phyloP scores from a whole-genome alignment of 2,113 vertebrate species.

The Gymnocephalus cernua region DNA sequence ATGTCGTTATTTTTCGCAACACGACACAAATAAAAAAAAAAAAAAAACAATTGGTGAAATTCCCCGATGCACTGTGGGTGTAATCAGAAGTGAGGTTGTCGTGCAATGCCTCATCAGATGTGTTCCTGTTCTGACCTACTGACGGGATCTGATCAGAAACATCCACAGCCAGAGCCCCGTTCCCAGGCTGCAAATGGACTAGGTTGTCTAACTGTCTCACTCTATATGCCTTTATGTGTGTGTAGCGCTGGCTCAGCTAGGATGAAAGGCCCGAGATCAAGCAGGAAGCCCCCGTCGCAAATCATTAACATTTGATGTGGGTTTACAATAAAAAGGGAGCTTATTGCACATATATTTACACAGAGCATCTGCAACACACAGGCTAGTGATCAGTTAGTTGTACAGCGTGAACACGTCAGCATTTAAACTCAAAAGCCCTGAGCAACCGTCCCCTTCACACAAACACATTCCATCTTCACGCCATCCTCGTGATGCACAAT shows the following conservation, averaged over 20 bases:
- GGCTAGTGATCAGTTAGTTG: conserved; percentile 18
- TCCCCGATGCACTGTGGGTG: background rate
- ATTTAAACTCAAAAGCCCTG: background rate
- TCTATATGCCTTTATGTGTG: background rate
- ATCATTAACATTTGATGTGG: conserved; percentile 56
- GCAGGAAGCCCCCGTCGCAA: conserved; percentile 28
- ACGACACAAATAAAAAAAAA: conserved; percentile 23
- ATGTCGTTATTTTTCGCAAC: conserved; percentile 44
- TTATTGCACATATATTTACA: conserved; percentile 24
- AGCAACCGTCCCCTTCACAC: background rate
- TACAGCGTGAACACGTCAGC: background rate
- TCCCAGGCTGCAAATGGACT: conserved; percentile 30
- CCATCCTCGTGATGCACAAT: background rate
- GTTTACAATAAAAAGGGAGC: conserved; percentile 32
- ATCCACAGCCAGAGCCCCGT: conserved; percentile 20
- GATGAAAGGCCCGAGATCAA: conserved; percentile 45
- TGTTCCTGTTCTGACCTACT: conserved; percentile 17
- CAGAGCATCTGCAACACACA: conserved; percentile 42
- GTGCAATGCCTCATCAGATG: conserved; percentile 23
- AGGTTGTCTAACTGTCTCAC: conserved; percentile 22
- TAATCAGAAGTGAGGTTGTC: conserved; percentile 18
- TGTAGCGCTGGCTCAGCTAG: background rate
- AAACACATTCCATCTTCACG: background rate
- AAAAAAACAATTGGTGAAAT: conserved; percentile 25
- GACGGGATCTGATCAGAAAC: conserved; percentile 38